Evolutionary conservation across 2,888 invertebrate species (phyloP).

Genomic region (Pantelozetes paolii): DNA sequence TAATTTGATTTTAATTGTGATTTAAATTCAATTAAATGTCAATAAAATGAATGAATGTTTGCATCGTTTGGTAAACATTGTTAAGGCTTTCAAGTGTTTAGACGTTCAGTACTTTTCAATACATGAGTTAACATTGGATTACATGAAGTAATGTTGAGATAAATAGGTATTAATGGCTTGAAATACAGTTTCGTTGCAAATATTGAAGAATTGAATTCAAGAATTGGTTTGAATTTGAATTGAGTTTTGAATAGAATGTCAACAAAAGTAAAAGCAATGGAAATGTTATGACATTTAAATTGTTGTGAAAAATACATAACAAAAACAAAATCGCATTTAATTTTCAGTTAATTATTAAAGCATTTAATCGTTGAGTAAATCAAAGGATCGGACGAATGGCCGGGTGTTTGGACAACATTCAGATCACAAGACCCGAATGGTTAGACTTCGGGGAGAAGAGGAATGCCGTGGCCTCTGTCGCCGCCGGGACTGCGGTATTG

Average conservation of each 20-base stretch:
- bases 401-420: slow-evolving; percentile 69
- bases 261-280: neutral
- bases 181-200: no score
- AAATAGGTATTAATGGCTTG: no score
- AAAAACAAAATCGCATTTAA: neutral
- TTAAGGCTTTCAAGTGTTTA: no score
- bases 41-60: neutral
- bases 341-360: neutral
- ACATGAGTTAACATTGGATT: no score
- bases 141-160: no score
- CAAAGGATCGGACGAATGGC: slow-evolving; percentile 53
- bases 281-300: slow-evolving; percentile 11
- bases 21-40: neutral
- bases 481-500: slow-evolving; percentile 78
- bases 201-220: no score
- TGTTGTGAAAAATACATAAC: neutral
- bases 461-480: slow-evolving; percentile 77
- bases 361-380: neutral
- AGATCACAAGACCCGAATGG: slow-evolving; percentile 65
- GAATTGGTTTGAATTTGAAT: neutral
- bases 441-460: slow-evolving; percentile 78
- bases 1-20: neutral
- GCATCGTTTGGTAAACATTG: no score
- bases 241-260: neutral
- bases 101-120: no score